Evolutionary conservation across 2,113 vertebrate genomes (phyloP), one percentile per base, ranked within the genome.

Genomic region (Tympanuchus pallidicinctus): DNA sequence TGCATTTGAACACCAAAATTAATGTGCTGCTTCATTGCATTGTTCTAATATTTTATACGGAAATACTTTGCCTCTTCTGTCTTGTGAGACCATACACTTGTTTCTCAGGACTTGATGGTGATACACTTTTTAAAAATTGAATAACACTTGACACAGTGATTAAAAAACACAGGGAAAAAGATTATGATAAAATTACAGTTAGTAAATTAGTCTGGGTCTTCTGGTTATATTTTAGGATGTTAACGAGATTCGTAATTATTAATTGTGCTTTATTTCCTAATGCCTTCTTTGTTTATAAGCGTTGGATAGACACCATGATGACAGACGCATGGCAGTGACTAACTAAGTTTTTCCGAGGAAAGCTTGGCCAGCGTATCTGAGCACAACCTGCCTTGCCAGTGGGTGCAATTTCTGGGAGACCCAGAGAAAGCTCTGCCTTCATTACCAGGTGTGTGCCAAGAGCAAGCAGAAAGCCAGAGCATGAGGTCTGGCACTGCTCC

Each of bases 231-330:
- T 75, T 69, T 30, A 56, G 27, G 11, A 20, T 12, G 1, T 19
- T 34, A 30, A 38, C 34, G 36, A 54, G 22, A 20, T 40, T 76
- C 72, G n/a, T 91, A 27, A 18, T 45, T 21, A 16, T 54, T n/a
- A n/a, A 7, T 7, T 75, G 32, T 17, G 52, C 3, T 79, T 76
- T 57, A n/a, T 85, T 88, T 65, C 71, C 64, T 3, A 1, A 19
- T 5, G 11, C 1, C 14, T 20, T 74, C 24, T 56, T 74, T 27
- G 30, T 65, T 32, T 10, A 0, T 8, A 7, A 63, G 8, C 0
- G 2, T 5, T 70, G n/a, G 28, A n/a, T 36, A 38, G 71, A 42
- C 2, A 4, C 28, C 45, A 0, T 2, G 7, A 14, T 54, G n/a
- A 12, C 40, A 57, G 30, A 27, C 14, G 50, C 8, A 2, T 1